Evolutionary conservation across 2,797 vertebrate genomes (phyloP), one percentile per base, ranked within the genome.

Genomic region (Ctenosaura bakeri): DNA sequence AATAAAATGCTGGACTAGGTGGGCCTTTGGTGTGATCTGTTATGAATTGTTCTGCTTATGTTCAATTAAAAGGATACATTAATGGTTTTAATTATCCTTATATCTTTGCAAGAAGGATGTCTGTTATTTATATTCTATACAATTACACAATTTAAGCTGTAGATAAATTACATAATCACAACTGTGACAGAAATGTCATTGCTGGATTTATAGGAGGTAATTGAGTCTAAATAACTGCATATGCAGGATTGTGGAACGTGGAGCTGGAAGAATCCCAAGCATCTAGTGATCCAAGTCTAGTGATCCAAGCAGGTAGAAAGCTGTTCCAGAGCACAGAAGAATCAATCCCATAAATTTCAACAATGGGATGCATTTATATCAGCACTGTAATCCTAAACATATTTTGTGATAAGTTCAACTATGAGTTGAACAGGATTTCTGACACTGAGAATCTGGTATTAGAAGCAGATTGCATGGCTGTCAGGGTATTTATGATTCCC

Each of bases 391-490:
- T 52, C 7, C 18, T 20, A 62, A 24, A 5, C 64, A 62, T 20
- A 6, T 83, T 89, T 89, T 83, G 24, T 62, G 35, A 42, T 35
- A n/a, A 62, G 13, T n/a, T 74, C 76, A 52, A 26, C 22, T 32
- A 4, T 46, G 38, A 50, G 62, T 76, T 82, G 24, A 64, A 32
- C 14, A 66, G 20, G 59, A 54, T 12, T 77, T 87, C 1, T 73
- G 59, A n/a, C 42, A 50, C 46, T 83, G 26, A 52, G 42, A 74
- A 80, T 59, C 2, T n/a, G 3, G 13, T 50, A 26, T 69, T n/a
- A 42, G 85, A 91, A 93, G 81, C 32, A 29, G 86, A 71, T 93
- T 96, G 92, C 87, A 80, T 1, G 1, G 88, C 88, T 95, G 94
- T 89, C 88, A 81, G 90, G 76, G 66, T 85, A 94, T 93, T 91